phyloP scores from a whole-genome alignment of 2,888 invertebrate genomes.

The Exocentrus adspersus region DNA sequence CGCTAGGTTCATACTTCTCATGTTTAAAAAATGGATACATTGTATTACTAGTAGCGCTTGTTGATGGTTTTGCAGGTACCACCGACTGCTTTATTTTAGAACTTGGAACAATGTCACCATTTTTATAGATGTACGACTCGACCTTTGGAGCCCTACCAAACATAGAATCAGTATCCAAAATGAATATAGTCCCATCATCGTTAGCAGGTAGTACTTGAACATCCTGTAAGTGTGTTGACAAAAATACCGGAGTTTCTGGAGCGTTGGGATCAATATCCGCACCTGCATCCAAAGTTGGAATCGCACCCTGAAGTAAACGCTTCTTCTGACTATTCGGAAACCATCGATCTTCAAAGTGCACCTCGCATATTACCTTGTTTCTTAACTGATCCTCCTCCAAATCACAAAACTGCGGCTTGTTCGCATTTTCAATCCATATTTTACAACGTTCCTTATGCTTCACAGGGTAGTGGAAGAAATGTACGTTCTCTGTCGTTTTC shows the following conservation, averaged over 20 bases:
- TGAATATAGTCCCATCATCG: slow-evolving; percentile 57
- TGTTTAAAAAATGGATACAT: neutral
- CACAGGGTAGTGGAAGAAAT: slow-evolving; percentile 72
- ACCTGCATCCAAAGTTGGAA: slow-evolving; percentile 66
- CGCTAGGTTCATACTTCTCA: slow-evolving; percentile 8
- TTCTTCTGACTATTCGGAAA: slow-evolving; percentile 68
- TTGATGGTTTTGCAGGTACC: slow-evolving; percentile 32
- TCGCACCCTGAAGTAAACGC: slow-evolving; percentile 67
- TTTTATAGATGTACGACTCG: slow-evolving; percentile 56
- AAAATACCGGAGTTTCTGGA: slow-evolving; percentile 29
- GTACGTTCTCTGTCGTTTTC: slow-evolving; percentile 63
- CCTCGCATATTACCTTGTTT: slow-evolving; percentile 71
- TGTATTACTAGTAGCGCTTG: slow-evolving; percentile 25
- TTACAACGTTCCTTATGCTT: slow-evolving; percentile 69
- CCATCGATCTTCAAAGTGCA: slow-evolving; percentile 68
- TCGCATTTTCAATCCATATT: slow-evolving; percentile 69
- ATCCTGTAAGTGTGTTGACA: slow-evolving; percentile 40
- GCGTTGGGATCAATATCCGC: slow-evolving; percentile 37
- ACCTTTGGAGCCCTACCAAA: slow-evolving; percentile 50
- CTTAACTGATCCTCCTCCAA: slow-evolving; percentile 69
- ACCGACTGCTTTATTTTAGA: slow-evolving; percentile 26
- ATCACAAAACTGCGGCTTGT: slow-evolving; percentile 66
- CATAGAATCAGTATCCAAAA: slow-evolving; percentile 56
- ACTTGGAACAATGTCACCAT: slow-evolving; percentile 53
- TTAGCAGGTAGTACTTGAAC: slow-evolving; percentile 56